phyloP scores from a whole-genome alignment of 2,113 vertebrate species.

The Lampris megalopsis region DNA sequence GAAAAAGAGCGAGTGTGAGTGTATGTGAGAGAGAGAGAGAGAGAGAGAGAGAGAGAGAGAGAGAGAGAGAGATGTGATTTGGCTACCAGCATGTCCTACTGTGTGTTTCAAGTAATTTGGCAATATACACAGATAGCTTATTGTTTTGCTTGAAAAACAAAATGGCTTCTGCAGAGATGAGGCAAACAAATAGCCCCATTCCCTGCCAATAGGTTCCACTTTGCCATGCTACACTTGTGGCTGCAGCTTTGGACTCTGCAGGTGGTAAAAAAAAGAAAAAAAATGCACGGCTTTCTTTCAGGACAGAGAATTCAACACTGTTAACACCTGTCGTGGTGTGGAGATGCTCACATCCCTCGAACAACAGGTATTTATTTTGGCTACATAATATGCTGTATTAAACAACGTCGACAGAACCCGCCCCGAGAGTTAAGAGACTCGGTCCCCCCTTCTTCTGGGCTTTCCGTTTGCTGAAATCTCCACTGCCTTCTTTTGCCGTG shows the following conservation, averaged over 20 bases:
- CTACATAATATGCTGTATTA: slow-evolving; percentile 79
- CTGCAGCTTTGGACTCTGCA: slow-evolving; percentile 62
- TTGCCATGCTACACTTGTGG: slow-evolving; percentile 62
- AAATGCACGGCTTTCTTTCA: slow-evolving; percentile 54
- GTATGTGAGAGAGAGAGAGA: no score
- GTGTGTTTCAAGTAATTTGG: slow-evolving; percentile 88
- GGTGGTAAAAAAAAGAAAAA: slow-evolving; percentile 35
- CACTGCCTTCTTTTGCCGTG: slow-evolving; percentile 47
- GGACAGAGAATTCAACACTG: slow-evolving; percentile 83
- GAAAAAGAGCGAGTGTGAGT: slow-evolving; percentile 35
- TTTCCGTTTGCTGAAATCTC: slow-evolving; percentile 25
- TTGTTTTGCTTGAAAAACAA: slow-evolving; percentile 81
- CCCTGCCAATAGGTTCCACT: slow-evolving; percentile 41
- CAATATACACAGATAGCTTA: slow-evolving; percentile 89
- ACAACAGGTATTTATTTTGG: slow-evolving; percentile 78
- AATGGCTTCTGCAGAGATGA: slow-evolving; percentile 81
- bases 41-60: neutral
- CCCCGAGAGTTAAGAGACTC: slow-evolving; percentile 44
- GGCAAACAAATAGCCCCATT: slow-evolving; percentile 39
- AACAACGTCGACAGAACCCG: slow-evolving; percentile 55
- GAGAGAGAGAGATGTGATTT: slow-evolving; percentile 68
- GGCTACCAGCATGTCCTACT: slow-evolving; percentile 85
- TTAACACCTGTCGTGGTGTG: slow-evolving; percentile 82
- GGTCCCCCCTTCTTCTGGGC: slow-evolving; percentile 14
- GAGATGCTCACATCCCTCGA: slow-evolving; percentile 79